Base-by-base conservation (phyloP, 2,113 vertebrate genomes). In the Platycercus adscitus region DNA sequence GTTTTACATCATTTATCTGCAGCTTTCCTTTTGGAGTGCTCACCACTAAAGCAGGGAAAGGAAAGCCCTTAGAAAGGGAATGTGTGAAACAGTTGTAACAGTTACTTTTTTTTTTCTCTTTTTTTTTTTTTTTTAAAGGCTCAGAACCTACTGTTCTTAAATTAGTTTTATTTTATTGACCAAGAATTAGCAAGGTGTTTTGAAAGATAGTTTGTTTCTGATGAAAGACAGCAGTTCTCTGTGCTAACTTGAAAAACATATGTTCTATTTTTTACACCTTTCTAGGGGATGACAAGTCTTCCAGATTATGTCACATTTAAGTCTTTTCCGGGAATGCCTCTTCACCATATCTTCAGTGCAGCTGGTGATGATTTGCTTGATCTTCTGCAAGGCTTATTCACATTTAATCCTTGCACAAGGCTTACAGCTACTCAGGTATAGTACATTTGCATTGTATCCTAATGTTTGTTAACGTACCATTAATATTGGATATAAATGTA, bases 261-360 rank as follows among this genome's bases (percentile, higher is more conserved):
- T 3, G 3, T 82, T 37, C 9, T 2, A 5, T 80, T 70, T 89
- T 89, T 35, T 35, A 24, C 56, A 58, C 21, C 79, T 97, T 89
- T 93, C 18, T 95, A 99, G 99, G 99, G 99, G 6, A 98, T 99
- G 98, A 98, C 90, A 13, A 99, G 95, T 97, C 98, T 99, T 73
- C 99, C 99, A 84, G 99, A 99, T 97, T 99, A 99, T 31, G 98
- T 99, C 80, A 98, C 99, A 3, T 99, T 99, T 97, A 99, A 99
- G 93, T 97, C 98, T 91, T 99, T 99, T 91, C 99, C 99, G 68
- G 99, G 99, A 72, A 99, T 99, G 76, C 98, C 98, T 2, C 97
- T 99, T 92, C 99, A 99, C 5, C 98, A 99, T 97, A 99, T 99
- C 97, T 99, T 99, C 97, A 99, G 98, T 93, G 99, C 99, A 18